Evolutionary conservation across 35 echinoderm and acorn worm species (phyloP).

Genomic region (Eucidaris tribuloides): DNA sequence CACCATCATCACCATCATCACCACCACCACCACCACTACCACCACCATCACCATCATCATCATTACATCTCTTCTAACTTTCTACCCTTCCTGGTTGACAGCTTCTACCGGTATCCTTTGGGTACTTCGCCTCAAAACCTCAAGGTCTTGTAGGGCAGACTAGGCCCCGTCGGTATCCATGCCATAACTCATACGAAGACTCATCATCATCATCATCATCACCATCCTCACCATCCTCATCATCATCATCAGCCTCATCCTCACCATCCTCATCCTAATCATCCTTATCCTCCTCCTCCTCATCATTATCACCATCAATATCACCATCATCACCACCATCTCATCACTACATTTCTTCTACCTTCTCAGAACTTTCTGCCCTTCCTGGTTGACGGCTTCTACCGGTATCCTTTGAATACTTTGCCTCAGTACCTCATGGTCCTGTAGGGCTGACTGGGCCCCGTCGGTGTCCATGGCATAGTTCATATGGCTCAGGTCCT

Average conservation of each 20-base stretch:
- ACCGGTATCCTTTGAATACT: constrained; percentile 69
- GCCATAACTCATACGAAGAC: no score
- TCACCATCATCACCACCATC: neutral
- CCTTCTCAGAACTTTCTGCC: constrained; percentile 83
- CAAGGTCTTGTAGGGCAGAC: no score
- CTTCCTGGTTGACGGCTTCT: constrained; percentile 85
- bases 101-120: no score
- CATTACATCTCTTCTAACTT: no score
- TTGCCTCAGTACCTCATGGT: constrained; percentile 58
- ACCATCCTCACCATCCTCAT: neutral
- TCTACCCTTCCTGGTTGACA: no score
- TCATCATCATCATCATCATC: no score
- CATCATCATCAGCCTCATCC: neutral
- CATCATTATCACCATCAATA: neutral
- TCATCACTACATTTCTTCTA: neutral
- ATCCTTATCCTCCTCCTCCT: neutral
- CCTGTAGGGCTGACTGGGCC: constrained; percentile 70
- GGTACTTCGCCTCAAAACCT: no score
- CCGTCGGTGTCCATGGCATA: constrained; percentile 63
- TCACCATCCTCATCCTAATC: neutral
- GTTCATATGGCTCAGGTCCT: constrained; percentile 73
- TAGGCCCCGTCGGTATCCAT: no score
- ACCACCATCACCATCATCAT: neutral
- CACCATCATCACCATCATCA: neutral
- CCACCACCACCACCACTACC: neutral